Conservation (phyloP, 92 coral and sea anemone genomes). For the Nematostella vectensis region DNA sequence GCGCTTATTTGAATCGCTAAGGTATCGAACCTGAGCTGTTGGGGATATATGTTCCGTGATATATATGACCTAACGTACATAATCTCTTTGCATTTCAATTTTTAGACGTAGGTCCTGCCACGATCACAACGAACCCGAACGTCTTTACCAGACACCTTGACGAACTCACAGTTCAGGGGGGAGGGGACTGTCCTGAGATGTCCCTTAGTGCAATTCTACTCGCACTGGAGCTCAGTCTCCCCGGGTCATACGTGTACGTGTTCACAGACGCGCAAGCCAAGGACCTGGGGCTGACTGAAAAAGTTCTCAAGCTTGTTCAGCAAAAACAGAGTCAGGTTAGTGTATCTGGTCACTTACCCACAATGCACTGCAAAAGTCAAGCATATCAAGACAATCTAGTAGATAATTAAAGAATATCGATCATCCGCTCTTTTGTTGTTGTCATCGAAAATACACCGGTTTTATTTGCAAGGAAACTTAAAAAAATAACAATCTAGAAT, state of each 20-base stretch:
- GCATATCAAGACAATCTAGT: too few species aligned
- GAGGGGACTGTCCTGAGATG: conserved; percentile 95
- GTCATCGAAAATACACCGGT: too few species aligned
- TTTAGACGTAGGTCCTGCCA: conserved; percentile 88
- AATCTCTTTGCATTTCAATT: not conserved
- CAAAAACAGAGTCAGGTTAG: conserved; percentile 57
- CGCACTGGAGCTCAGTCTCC: conserved; percentile 84
- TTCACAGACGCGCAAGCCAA: conserved; percentile 98
- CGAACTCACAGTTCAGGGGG: conserved; percentile 72
- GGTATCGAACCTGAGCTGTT: too few species aligned
- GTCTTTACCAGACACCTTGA: conserved; percentile 65
- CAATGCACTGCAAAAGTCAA: too few species aligned
- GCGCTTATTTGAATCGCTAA: too few species aligned
- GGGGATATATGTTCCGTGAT: too few species aligned
- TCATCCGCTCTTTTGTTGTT: too few species aligned
- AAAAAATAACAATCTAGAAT: too few species aligned
- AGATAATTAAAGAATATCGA: too few species aligned
- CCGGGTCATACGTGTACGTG: conserved; percentile 90
- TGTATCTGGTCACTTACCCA: too few species aligned
- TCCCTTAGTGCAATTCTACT: conserved; percentile 68
- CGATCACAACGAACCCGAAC: conserved; percentile 57
- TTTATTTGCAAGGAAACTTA: too few species aligned
- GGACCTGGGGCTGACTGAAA: conserved; percentile 58
- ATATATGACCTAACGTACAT: too few species aligned
- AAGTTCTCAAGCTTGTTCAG: conserved; percentile 67